These are phyloP conservation scores for Papilio aristodemus DNA, from an alignment of 1,140 invertebrate genomes.

Conservation along the genomic window DNA sequence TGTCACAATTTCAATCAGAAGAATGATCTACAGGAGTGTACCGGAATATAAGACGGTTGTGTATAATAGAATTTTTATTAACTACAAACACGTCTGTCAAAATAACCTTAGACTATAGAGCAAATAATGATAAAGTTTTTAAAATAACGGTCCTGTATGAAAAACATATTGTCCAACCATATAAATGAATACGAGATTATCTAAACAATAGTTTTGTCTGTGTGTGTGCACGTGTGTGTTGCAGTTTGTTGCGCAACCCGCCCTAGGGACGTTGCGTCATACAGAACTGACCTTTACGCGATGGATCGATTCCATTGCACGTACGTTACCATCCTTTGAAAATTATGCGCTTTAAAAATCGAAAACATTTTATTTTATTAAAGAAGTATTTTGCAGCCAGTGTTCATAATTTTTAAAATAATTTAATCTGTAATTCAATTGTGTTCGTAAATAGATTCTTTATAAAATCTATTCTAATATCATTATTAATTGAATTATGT, in stretches of 20 bases:
- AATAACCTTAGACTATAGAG: neutral
- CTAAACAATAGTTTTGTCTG: slow-evolving; percentile 23
- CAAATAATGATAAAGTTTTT: neutral
- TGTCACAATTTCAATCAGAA: neutral
- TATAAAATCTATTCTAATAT: too few relatives aligned
- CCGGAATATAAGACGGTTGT: neutral
- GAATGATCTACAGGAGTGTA: neutral
- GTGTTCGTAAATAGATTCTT: too few relatives aligned
- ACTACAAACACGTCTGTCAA: neutral
- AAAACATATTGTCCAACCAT: slow-evolving; percentile 12
- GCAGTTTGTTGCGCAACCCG: slow-evolving; percentile 68
- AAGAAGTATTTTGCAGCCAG: neutral
- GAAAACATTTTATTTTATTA: neutral
- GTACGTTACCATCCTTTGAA: slow-evolving; percentile 24
- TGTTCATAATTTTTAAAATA: too few relatives aligned
- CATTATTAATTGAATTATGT: too few relatives aligned
- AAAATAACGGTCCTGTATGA: slow-evolving; percentile 8
- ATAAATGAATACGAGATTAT: slow-evolving; percentile 23
- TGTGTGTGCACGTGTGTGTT: slow-evolving; percentile 39
- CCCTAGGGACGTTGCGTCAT: slow-evolving; percentile 71
- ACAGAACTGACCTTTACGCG: slow-evolving; percentile 70
- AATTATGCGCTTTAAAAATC: neutral
- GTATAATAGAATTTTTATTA: neutral
- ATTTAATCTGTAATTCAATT: too few relatives aligned
- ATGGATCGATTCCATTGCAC: slow-evolving; percentile 59